phyloP scores from a whole-genome alignment of 2,797 vertebrate species.

The Carduelis carduelis region DNA sequence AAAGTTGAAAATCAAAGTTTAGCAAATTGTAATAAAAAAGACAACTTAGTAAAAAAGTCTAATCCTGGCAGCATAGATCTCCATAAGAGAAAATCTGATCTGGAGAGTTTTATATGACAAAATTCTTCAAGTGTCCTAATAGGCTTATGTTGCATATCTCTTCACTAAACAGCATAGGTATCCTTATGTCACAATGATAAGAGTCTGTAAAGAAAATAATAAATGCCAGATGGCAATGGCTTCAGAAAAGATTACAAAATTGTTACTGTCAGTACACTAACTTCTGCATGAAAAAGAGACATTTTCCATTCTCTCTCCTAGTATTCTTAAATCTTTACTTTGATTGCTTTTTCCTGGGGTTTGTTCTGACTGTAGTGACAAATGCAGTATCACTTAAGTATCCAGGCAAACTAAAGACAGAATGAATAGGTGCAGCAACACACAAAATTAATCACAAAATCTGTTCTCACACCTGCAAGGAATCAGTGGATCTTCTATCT shows the following conservation, averaged over 20 bases:
- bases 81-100: neutral
- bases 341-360: neutral
- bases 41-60: neutral
- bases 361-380: neutral
- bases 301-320: neutral
- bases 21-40: neutral
- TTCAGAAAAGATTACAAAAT: neutral
- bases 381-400: neutral
- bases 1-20: neutral
- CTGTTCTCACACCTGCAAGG: neutral
- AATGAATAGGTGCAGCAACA: neutral
- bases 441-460: slow-evolving; percentile 14
- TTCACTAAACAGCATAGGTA: neutral
- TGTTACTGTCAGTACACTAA: neutral
- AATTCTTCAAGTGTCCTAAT: neutral
- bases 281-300: neutral
- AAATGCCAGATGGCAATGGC: neutral
- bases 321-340: neutral
- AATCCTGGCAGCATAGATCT: neutral
- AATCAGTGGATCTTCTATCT: neutral
- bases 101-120: neutral
- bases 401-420: neutral
- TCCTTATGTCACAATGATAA: neutral
- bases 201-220: neutral
- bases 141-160: neutral